Evolutionary conservation across 2,797 vertebrate species (phyloP), one percentile per base, ranked within the genome.

Genomic region (Lycodopsis pacificus): DNA sequence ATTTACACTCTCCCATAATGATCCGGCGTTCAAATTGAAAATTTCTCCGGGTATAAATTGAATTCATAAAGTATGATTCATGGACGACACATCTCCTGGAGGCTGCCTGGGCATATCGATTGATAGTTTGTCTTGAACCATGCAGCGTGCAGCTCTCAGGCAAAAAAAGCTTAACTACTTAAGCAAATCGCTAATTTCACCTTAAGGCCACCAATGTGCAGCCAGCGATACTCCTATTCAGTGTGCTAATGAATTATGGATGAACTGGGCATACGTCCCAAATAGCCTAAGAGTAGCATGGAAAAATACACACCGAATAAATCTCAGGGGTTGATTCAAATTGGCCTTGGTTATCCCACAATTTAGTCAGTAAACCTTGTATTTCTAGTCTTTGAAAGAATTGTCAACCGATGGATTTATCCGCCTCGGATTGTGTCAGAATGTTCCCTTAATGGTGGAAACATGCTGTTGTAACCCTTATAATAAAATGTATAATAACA

Each of bases 41-140:
- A 99, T 98, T 99, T 99, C 98, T 99, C 96, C 96, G 97, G 97
- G 97, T 99, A 98, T 97, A 99, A 99, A 99, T 99, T 99, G 98
- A 99, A 99, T 99, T 99, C 97, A 99, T 99, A 99, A 99, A 99
- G 97, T 99, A 97, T 99, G 98, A 99, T 99, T 99, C 97, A 99
- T 99, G 96, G 97, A 96, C 96, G 97, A 97, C 96, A 97, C 97
- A 96, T 96, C 97, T 98, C 97, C 97, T 97, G 96, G 94, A 97
- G 97, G 97, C 97, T 97, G 97, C 96, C 96, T 90, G 95, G 95
- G 95, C 96, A 97, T 97, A 99, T 99, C 97, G 98, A 99, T 99
- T 97, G 97, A 97, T 98, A 97, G 97, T 98, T 98, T 98, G 97
- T 98, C 97, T 98, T 97, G 97, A 98, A 98, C 97, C 97, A 96